A percentile compares a stretch with the other conserved stretches of the same genome.
phyloP scores from a whole-genome alignment of 2,888 invertebrate genomes.

The Eristalis pertinax region DNA sequence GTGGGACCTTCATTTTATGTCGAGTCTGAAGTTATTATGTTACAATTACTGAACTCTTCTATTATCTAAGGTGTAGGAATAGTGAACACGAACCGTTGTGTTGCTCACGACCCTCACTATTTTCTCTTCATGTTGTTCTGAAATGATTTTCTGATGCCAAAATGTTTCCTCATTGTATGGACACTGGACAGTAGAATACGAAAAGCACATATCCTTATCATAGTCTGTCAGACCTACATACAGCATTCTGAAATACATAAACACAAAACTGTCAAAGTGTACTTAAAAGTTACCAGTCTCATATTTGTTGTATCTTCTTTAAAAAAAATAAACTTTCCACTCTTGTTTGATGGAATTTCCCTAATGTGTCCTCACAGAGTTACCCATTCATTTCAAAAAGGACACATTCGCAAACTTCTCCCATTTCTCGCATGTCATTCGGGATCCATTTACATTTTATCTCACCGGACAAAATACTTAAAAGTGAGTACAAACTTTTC shows the following conservation, averaged over 20 bases:
- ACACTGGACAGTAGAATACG: background rate
- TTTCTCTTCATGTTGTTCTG: too few species aligned
- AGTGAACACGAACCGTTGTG: too few species aligned
- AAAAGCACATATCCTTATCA: background rate
- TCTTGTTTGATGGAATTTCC: conserved; percentile 46
- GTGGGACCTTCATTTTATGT: too few species aligned
- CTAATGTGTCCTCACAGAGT: conserved; percentile 47
- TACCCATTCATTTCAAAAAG: conserved; percentile 37
- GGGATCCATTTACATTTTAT: conserved; percentile 62
- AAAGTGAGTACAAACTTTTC: conserved; percentile 55
- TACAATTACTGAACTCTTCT: too few species aligned
- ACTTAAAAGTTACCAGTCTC: conserved; percentile 42
- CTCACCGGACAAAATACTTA: conserved; percentile 61
- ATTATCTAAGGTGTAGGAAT: too few species aligned
- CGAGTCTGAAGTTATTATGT: too few species aligned
- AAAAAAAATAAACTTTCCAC: conserved; percentile 22
- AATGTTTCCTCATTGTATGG: too few species aligned
- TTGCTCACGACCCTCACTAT: too few species aligned
- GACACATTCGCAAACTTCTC: conserved; percentile 44
- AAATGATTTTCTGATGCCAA: too few species aligned
- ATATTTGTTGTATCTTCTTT: conserved; percentile 22
- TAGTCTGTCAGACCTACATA: background rate
- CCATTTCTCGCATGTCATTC: conserved; percentile 37
- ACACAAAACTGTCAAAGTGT: conserved; percentile 38
- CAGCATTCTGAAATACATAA: background rate